Percentiles rank a stretch among this genome's conserved stretches.
Conservation (phyloP, 2,113 vertebrate species). For the Aplodontia rufa region DNA sequence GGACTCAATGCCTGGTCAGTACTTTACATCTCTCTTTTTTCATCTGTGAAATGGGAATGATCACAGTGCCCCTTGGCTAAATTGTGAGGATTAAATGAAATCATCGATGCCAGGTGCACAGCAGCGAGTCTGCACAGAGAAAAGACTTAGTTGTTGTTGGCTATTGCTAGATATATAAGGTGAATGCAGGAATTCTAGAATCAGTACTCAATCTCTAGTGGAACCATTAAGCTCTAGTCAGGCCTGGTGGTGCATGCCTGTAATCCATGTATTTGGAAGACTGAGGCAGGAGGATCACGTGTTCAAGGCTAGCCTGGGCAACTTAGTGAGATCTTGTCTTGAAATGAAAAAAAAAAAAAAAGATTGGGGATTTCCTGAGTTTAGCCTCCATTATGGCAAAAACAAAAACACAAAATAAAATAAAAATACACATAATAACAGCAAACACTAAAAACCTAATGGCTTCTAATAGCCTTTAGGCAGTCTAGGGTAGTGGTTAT, state of each 20-base stretch:
- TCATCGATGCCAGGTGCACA: background rate
- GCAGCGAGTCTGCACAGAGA: background rate
- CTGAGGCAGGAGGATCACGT: too few relatives aligned
- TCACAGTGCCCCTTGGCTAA: too few relatives aligned
- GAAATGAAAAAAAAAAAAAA: too few relatives aligned
- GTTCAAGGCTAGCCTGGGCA: too few relatives aligned
- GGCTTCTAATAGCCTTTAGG: background rate
- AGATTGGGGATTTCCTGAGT: too few relatives aligned
- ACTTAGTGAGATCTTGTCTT: too few relatives aligned
- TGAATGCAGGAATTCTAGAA: background rate
- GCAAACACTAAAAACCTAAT: too few relatives aligned
- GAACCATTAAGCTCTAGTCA: background rate
- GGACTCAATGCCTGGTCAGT: background rate
- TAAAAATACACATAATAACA: too few relatives aligned
- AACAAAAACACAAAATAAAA: too few relatives aligned
- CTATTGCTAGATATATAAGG: background rate
- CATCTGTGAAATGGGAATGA: background rate
- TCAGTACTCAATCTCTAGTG: background rate
- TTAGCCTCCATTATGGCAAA: too few relatives aligned
- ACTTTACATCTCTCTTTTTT: background rate
- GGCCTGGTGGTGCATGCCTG: too few relatives aligned
- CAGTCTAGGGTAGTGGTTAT: background rate
- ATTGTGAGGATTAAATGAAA: background rate
- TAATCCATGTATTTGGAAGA: too few relatives aligned
- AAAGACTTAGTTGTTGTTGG: background rate